Percentiles rank a stretch among this genome's conserved stretches.
Conservation (phyloP, 2,888 invertebrate species). For the Drosophila colorata region DNA sequence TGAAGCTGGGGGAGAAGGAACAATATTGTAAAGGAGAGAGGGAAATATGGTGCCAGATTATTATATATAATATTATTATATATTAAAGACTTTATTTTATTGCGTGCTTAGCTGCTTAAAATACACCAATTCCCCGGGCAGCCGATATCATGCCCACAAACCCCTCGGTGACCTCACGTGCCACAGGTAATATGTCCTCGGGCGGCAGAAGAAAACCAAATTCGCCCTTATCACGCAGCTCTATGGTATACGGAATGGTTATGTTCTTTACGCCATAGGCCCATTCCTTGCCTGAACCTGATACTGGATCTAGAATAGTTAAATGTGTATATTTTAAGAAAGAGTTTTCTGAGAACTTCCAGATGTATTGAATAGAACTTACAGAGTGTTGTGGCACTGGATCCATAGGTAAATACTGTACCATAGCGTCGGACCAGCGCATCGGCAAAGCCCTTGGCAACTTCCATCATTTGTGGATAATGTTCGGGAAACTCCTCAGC, state of each 20-base stretch:
- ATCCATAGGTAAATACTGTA: constrained; percentile 86
- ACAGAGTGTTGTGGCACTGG: constrained; percentile 88
- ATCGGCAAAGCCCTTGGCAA: constrained; percentile 87
- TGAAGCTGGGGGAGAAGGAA: too few species aligned
- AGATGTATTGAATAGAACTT: constrained; percentile 31
- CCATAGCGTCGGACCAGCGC: constrained; percentile 86
- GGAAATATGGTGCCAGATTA: neutral
- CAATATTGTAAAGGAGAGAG: neutral
- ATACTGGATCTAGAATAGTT: constrained; percentile 82
- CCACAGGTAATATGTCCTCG: constrained; percentile 87
- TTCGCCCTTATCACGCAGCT: constrained; percentile 89
- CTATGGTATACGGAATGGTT: constrained; percentile 87
- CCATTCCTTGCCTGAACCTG: constrained; percentile 86
- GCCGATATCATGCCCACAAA: constrained; percentile 86
- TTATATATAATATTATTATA: too few species aligned
- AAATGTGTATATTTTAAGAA: neutral
- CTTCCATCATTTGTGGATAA: constrained; percentile 86
- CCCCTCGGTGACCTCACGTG: constrained; percentile 87
- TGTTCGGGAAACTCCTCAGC: constrained; percentile 85
- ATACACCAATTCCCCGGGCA: constrained; percentile 82
- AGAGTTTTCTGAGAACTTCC: neutral
- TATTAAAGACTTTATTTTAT: neutral
- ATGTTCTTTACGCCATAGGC: constrained; percentile 86
- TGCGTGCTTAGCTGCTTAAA: constrained; percentile 57
- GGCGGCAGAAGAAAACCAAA: constrained; percentile 90